Evolutionary conservation across 37 sponge, comb jelly and placozoan species (phyloP), one percentile per base, ranked within the genome.

Genomic region (Ephydatia muelleri): DNA sequence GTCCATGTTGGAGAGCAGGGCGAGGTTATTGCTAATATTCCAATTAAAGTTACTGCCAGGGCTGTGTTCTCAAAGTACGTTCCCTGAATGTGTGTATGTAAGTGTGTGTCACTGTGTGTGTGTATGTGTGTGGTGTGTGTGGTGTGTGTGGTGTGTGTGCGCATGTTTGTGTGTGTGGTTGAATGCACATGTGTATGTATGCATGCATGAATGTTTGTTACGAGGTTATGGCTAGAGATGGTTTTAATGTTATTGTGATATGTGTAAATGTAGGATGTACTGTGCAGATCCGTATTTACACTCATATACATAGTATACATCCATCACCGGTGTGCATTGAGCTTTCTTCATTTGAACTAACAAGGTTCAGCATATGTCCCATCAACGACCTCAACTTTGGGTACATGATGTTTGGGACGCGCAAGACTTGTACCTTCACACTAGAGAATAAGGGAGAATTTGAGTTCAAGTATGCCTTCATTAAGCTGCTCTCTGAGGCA

Each of bases 391-490:
- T 99, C 64, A 99, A 95, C 88, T 99, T 96, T 91, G 99, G 99
- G 0, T 68, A 90, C 1, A 72, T 99, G 84, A 82, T 91, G 16
- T 67, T 99, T 39, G 73, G 89, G 78, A 70, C 89, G 28, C 75
- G 88, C 66, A 91, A 86, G 38, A 80, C 88, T 29, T 49, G 80
- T 26, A 71, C 83, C 66, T 91, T 99, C 82, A 85, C 76, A 6
- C 91, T 99, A 14, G 95, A 96, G 85, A 99, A 99, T 81, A 87
- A 65, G 26, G 99, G 99, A 49, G 90, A 88, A 29, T 99, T 99
- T 93, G 99, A 99, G 70, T 99, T 99, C 86, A 92, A 91, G 76
- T 98, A 96, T 84, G 88, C 90, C 81, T 91, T 98, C 23, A 88
- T 79, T 31, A 98, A 96, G 82, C 66, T 72, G 35, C 57, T 78